A percentile compares a stretch with the other conserved stretches of the same genome.
These are phyloP conservation scores for Cheilosia vernalis DNA, from an alignment of 2,888 invertebrate genomes.

Conservation along the genomic window DNA sequence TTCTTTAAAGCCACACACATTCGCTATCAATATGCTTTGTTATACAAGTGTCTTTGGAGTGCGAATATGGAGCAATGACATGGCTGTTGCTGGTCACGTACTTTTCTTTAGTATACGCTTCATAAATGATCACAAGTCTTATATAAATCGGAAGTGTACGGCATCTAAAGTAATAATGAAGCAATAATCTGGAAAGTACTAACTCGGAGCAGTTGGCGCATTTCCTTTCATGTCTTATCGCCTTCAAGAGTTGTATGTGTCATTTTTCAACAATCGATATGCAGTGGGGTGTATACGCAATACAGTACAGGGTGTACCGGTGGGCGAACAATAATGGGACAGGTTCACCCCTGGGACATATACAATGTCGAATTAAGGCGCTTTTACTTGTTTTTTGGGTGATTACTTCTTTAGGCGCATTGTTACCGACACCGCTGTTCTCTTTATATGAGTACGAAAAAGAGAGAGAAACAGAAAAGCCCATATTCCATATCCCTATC, in stretches of 20 bases:
- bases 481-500: no score
- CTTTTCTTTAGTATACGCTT: neutral
- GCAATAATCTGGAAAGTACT: neutral
- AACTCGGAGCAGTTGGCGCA: neutral
- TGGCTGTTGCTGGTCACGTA: conserved; percentile 43
- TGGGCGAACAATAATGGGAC: no score
- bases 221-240: neutral
- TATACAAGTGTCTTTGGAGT: conserved; percentile 3
- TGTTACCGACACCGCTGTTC: no score
- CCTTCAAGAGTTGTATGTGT: neutral
- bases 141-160: neutral
- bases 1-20: conserved; percentile 21
- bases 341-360: no score
- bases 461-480: no score
- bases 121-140: neutral
- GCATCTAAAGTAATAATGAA: neutral
- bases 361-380: no score
- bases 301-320: no score
- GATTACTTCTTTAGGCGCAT: no score
- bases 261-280: neutral
- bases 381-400: no score
- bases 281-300: no score
- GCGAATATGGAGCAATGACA: conserved; percentile 41
- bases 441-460: no score
- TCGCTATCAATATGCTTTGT: conserved; percentile 32